Evolutionary conservation across 2,888 invertebrate species (phyloP).

Genomic region (Leucophenga maculata): DNA sequence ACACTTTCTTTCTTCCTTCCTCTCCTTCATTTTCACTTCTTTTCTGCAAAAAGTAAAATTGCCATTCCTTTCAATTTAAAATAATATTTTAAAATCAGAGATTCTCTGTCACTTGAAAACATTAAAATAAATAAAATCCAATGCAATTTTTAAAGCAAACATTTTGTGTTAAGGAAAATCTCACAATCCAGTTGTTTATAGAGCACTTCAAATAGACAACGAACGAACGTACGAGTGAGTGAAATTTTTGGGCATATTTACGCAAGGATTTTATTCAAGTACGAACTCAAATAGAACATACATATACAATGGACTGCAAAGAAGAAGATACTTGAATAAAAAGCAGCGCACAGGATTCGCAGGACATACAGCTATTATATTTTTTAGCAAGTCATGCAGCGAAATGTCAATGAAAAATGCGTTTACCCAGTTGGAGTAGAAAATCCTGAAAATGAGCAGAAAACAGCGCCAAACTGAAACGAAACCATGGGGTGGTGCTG

Average conservation of each 20-base stretch:
- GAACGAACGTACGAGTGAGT: background rate
- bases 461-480: background rate
- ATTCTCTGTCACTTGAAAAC: conserved; percentile 45
- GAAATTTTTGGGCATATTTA: conserved; percentile 46
- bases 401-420: conserved; percentile 64
- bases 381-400: conserved; percentile 16
- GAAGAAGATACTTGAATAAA: conserved; percentile 1
- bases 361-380: conserved; percentile 1
- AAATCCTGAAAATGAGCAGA: too few species aligned
- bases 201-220: conserved; percentile 10
- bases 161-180: conserved; percentile 5
- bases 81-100: conserved; percentile 48
- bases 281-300: conserved; percentile 6
- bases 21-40: conserved; percentile 18
- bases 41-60: conserved; percentile 27
- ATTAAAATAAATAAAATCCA: conserved; percentile 40
- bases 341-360: conserved; percentile 25
- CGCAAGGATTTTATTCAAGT: conserved; percentile 55
- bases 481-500: conserved; percentile 14
- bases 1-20: too few species aligned
- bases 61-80: conserved; percentile 2
- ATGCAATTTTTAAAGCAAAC: conserved; percentile 1
- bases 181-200: conserved; percentile 12
- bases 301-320: conserved; percentile 39
- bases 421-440: conserved; percentile 40